Base-by-base conservation (phyloP, 2,113 vertebrate genomes). In the Atlantisia rogersi region DNA sequence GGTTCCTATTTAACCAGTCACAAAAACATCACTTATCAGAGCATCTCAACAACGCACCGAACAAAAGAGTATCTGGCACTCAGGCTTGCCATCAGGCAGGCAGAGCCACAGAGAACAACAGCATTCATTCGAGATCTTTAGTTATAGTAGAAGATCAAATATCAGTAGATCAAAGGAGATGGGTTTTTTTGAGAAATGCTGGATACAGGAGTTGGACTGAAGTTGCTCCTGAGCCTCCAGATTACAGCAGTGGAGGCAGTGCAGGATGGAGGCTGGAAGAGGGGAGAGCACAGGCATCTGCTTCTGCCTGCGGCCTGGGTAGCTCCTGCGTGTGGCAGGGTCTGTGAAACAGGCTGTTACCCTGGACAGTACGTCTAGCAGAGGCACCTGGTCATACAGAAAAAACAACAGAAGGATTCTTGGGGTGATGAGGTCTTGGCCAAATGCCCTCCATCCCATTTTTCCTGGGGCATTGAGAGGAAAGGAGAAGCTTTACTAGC, bases 131-230 rank as follows among this genome's bases (percentile, higher is more conserved):
- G 16, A 18, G 79, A 40, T 78, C 82, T 88, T 78, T 88, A 78
- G 76, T 75, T 64, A n/a, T 68, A 84, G 60, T 52, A 70, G 63
- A 67, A 90, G 79, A 94, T 92, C 71, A 90, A 93, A 92, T 88
- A 75, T 75, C 32, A 86, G 82, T 48, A 92, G 85, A 94, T 94
- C 87, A 94, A 92, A 95, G 68, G 46, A 82, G 46, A 68, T 5
- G 19, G 55, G 82, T 73, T 86, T 59, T 46, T 82, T 53, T 1
- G 1, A 58, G 73, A 76, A 65, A 65, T 15, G 29, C 29, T 0
- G 0, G 74, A 31, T 93, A 40, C 39, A 29, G 68, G 40, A 77
- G 12, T 19, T 15, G 37, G 42, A 32, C 42, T 25, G 32, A 64
- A 53, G 82, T 48, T 79, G 15, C 15, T 37, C 56, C 76, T 26